These are phyloP conservation scores for Polydrusus pterygomalis DNA, from an alignment of 2,888 invertebrate species.

Conservation along the genomic window DNA sequence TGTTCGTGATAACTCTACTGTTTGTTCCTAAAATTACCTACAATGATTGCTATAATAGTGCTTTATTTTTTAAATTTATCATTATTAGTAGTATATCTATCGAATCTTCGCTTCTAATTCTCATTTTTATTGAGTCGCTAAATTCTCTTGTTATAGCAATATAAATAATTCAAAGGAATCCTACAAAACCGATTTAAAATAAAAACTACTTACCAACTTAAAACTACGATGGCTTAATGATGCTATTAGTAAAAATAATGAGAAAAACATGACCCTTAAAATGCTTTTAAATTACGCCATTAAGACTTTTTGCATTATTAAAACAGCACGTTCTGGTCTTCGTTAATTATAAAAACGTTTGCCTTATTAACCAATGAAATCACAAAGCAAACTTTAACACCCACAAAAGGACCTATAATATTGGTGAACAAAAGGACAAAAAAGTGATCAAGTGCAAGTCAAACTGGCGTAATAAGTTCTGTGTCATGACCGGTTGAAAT, in stretches of 20 bases:
- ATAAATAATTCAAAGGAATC: constrained; percentile 12
- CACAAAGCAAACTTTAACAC: not conserved
- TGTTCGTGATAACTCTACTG: no score
- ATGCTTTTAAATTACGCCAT: constrained; percentile 47
- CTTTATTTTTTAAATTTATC: no score
- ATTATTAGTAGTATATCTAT: no score
- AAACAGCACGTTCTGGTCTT: constrained; percentile 37
- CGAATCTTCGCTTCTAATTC: no score
- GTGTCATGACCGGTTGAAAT: no score
- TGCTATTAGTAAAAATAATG: constrained; percentile 52
- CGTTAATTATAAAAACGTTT: constrained; percentile 40
- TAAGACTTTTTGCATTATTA: constrained; percentile 44
- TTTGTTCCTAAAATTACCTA: no score
- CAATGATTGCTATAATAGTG: no score
- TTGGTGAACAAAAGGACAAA: not conserved
- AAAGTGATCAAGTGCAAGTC: not conserved
- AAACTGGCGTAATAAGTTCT: no score
- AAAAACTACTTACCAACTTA: constrained; percentile 23
- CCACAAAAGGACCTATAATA: not conserved
- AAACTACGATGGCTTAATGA: constrained; percentile 47
- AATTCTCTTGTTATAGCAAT: not conserved
- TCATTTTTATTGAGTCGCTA: not conserved
- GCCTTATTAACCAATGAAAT: constrained; percentile 26
- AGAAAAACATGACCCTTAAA: constrained; percentile 41
- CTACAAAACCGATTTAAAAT: not conserved